Evolutionary conservation across 2,888 invertebrate genomes (phyloP).

Genomic region (Pollenia griseotomentosa): DNA sequence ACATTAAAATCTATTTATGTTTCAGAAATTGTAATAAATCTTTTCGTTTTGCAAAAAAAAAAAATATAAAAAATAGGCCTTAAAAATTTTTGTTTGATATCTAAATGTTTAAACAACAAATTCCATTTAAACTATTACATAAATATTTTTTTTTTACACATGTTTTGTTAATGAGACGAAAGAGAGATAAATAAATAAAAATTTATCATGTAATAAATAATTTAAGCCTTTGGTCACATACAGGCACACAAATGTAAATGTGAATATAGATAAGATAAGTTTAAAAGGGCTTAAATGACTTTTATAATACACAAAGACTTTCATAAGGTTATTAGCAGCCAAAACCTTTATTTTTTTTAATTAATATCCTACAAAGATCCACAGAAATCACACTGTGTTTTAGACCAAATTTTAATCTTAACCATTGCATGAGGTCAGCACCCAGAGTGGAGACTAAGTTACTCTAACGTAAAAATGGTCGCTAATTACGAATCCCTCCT

Average conservation of each 20-base stretch:
- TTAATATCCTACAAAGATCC: no score
- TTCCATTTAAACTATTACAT: constrained; percentile 13
- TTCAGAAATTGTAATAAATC: constrained; percentile 21
- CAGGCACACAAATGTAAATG: constrained; percentile 9
- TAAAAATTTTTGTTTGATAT: not conserved
- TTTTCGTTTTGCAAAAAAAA: not conserved
- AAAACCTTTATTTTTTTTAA: no score
- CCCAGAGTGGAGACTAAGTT: no score
- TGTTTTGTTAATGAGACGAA: constrained; percentile 47
- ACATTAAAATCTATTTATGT: not conserved
- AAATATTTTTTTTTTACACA: constrained; percentile 4
- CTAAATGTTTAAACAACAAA: not conserved
- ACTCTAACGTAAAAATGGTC: no score
- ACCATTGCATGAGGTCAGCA: no score
- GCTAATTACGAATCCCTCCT: no score
- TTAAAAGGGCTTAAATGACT: constrained; percentile 4
- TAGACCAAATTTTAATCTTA: not conserved
- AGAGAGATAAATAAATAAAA: constrained; percentile 40
- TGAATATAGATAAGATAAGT: not conserved
- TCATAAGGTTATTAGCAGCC: no score
- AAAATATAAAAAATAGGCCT: constrained; percentile 5
- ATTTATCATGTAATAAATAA: constrained; percentile 67
- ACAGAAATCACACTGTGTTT: not conserved
- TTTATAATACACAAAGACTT: not conserved
- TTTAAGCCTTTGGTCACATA: constrained; percentile 31